Evolutionary conservation across 2,113 vertebrate genomes (phyloP).

Genomic region (Vulpes vulpes): DNA sequence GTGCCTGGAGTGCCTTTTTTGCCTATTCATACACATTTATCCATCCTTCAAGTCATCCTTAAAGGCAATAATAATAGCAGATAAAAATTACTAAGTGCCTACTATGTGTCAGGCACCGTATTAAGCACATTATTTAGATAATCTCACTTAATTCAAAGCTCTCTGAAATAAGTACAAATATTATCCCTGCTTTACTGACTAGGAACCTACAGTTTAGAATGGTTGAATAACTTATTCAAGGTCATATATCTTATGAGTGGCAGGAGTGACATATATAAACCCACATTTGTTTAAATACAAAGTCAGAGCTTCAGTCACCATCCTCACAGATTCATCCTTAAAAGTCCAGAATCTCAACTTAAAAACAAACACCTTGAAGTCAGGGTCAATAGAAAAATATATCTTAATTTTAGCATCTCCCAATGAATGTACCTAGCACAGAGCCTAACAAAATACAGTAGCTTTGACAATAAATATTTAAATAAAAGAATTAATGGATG

Average conservation of each 20-base stretch:
- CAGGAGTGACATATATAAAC: background rate
- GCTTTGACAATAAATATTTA: constrained; percentile 43
- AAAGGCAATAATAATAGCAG: background rate
- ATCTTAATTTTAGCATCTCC: background rate
- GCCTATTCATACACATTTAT: background rate
- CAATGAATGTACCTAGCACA: background rate
- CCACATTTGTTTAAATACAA: background rate
- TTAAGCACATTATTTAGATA: background rate
- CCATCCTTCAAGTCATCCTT: background rate
- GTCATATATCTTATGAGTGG: background rate
- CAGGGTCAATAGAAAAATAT: background rate
- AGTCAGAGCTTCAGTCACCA: background rate
- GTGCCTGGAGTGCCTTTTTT: background rate
- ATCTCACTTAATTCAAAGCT: background rate
- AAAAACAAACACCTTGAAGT: background rate
- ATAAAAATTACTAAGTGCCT: background rate
- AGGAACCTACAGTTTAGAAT: background rate
- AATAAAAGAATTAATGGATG: constrained; percentile 9
- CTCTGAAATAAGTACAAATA: background rate
- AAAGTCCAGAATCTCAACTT: background rate
- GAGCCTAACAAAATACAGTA: constrained; percentile 19
- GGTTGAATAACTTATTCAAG: background rate
- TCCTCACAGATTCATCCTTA: background rate
- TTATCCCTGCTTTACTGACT: background rate
- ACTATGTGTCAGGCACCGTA: background rate